Percentiles rank a stretch among this genome's conserved stretches.
Evolutionary conservation across 2,888 invertebrate genomes (phyloP).

Genomic region (Parnassius glacialis): DNA sequence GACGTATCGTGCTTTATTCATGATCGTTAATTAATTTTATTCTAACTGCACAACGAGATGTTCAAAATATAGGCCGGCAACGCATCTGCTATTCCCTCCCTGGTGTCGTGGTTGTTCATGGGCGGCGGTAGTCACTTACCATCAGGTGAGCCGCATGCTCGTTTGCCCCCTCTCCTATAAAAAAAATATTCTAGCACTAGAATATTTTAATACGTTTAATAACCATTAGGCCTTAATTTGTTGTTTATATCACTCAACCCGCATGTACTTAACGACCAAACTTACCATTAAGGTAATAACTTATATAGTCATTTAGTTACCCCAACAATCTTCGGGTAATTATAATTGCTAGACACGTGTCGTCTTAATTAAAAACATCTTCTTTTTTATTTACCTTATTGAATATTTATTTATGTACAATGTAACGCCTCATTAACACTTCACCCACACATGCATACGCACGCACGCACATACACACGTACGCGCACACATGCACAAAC

Average conservation of each 20-base stretch:
- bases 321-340: conserved; percentile 28
- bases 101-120: no score
- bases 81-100: no score
- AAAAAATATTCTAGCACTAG: conserved; percentile 8
- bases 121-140: no score
- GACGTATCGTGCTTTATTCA: no score
- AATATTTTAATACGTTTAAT: conserved; percentile 22
- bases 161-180: no score
- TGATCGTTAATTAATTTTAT: background rate
- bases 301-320: conserved; percentile 43
- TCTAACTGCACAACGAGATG: conserved; percentile 1
- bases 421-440: no score
- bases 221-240: conserved; percentile 17
- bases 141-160: no score
- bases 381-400: conserved; percentile 8
- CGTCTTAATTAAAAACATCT: conserved; percentile 3
- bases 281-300: conserved; percentile 37
- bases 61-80: no score
- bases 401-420: no score
- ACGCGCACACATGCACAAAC: no score
- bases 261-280: conserved; percentile 47
- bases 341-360: conserved; percentile 15
- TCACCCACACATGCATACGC: no score
- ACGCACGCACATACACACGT: no score
- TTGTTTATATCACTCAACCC: conserved; percentile 41